Conservation (phyloP, 1,140 invertebrate species). For the Atopsyche davidsoni region DNA sequence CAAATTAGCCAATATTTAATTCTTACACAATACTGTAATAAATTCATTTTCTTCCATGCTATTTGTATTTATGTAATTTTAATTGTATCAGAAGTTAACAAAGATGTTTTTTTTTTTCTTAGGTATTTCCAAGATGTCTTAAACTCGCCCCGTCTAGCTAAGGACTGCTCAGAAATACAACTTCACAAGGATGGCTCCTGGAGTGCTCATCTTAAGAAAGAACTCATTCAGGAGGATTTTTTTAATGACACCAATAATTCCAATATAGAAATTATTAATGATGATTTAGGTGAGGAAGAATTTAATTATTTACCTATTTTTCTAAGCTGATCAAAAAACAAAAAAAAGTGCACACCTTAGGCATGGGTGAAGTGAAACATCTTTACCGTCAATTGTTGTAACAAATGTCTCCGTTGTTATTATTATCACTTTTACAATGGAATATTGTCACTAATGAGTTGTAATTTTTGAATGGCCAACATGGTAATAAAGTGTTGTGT, state of each 20-base stretch:
- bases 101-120: no score
- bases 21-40: no score
- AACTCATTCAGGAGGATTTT: slow-evolving; percentile 15
- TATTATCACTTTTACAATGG: no score
- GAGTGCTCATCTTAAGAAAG: slow-evolving; percentile 54
- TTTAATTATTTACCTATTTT: background rate
- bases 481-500: no score
- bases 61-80: no score
- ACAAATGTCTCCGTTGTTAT: background rate
- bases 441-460: no score
- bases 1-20: no score
- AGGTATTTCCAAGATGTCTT: slow-evolving; percentile 72
- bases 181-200: slow-evolving; percentile 78
- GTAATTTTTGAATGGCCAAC: no score
- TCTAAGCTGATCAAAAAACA: background rate
- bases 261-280: slow-evolving; percentile 25
- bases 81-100: no score
- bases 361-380: no score
- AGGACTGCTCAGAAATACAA: slow-evolving; percentile 69
- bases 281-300: slow-evolving; percentile 23
- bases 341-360: no score
- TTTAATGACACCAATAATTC: slow-evolving; percentile 14
- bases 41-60: no score
- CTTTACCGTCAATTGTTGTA: background rate
- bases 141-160: slow-evolving; percentile 51